Evolutionary conservation across 2,113 vertebrate species (phyloP).

Genomic region (Vidua macroura): DNA sequence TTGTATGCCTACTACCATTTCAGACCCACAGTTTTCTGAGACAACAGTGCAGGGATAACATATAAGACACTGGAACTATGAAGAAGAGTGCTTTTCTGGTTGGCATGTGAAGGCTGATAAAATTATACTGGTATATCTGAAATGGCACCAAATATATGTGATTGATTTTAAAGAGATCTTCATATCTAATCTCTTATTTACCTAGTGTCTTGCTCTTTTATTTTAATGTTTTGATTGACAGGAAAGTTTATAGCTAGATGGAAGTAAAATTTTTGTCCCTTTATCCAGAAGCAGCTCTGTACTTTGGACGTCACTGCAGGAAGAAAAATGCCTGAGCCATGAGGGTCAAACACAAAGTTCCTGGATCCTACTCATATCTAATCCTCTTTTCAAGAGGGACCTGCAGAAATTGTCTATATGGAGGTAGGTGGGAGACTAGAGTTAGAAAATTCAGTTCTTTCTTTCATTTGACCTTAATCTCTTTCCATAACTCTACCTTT

Average conservation of each 20-base stretch:
- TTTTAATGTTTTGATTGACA: not conserved
- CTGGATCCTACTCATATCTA: not conserved
- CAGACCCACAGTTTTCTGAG: not conserved
- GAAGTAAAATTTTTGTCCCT: not conserved
- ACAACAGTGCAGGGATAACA: not conserved
- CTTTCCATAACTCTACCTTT: not conserved
- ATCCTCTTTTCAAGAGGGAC: not conserved
- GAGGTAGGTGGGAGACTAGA: accelerated
- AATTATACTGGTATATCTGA: not conserved
- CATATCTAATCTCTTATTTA: not conserved
- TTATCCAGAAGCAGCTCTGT: not conserved
- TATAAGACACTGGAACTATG: not conserved
- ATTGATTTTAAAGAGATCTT: not conserved
- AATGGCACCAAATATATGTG: accelerated
- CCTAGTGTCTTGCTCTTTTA: not conserved
- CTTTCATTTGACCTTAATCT: not conserved
- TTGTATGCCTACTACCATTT: not conserved
- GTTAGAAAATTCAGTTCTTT: not conserved
- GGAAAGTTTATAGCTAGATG: not conserved
- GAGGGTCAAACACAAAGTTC: not conserved
- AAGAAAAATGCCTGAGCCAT: not conserved
- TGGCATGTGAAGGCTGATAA: not conserved
- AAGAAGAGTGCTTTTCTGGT: not conserved
- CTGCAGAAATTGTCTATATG: not conserved
- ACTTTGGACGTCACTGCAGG: not conserved